Evolutionary conservation across 53 echinoderm and acorn worm genomes (phyloP), one percentile per base, ranked within the genome.

Genomic region (Pentamera pediparva): DNA sequence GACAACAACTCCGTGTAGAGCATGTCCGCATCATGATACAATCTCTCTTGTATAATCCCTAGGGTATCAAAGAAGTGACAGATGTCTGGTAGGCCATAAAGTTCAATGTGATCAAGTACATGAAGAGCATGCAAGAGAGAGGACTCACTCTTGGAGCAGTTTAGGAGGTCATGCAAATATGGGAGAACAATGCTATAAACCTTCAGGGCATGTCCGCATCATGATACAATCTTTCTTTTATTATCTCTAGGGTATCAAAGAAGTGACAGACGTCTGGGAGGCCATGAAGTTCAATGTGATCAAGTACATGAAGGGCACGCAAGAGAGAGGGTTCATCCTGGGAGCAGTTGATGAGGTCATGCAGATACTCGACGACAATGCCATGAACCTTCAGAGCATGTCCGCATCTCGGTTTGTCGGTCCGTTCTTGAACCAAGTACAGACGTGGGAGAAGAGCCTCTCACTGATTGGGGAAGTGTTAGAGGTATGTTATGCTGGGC

Each of bases 161-260:
- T 53, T 91, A 98, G 34, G 98, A 98, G 57, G 89, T 98, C 45
- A 80, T 98, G 78, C 98, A 98, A 86, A 98, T 83, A 25, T 75
- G 91, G 58, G 98, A 98, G 39, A 92, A 98, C 22, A 98, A 98
- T 76, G 83, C 98, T 61, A 98, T 98, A 92, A 98, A 98, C 31
- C 86, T 98, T 4, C 98, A 98, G 86, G 88, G 91, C 72, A 98
- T 98, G 98, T 98, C 98, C 0, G 98, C 98, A 21, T 98, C 98
- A 5, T 77, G 98, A 45, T 98, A n/a, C n/a, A n/a, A n/a, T n/a
- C n/a, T n/a, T n/a, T n/a, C n/a, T n/a, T n/a, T n/a, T n/a, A n/a
- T n/a, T n/a, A n/a, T n/a, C n/a, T n/a, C n/a, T 80, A 95, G 98
- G 98, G 98, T 61, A 98, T 98, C 92, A 98, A 92, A 62, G 98